Evolutionary conservation across 2,797 vertebrate genomes (phyloP), one percentile per base, ranked within the genome.

Genomic region (Aulostomus chinensis): DNA sequence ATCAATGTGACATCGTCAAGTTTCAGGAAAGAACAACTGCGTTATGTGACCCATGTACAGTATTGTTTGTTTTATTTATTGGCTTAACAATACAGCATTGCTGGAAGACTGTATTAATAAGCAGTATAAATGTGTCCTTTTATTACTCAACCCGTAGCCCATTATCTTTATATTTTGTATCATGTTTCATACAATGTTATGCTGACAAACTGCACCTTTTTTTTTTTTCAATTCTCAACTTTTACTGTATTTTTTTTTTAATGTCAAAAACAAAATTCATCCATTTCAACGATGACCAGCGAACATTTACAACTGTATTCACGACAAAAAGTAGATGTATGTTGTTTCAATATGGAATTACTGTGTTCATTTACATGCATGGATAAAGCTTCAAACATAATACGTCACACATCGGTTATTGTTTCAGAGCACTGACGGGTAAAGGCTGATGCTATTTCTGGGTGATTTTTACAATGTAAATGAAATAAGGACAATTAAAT

Each of bases 41-140:
- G 54, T 58, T 81, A 75, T 46, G 39, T 79, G 73, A 74, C 67
- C 58, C 63, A 30, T 83, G 79, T 81, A 85, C 65, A 80, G 68
- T 82, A 68, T 80, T 87, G 77, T 78, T 81, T 78, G 68, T 86
- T 83, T 89, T 88, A 91, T 91, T 90, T 91, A 91, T 91, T 91
- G 82, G 78, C 84, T 84, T 80, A 75, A 64, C 42, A 56, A 81
- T 87, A 57, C 83, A 85, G 64, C 63, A 5, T 79, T 83, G 75
- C 68, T 76, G 76, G 60, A 81, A 79, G 67, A 79, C 83, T 88
- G 85, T 86, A 82, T 78, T 82, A 35, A 56, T 60, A 73, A 77
- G 78, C 77, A 80, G 53, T 78, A 71, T 67, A 76, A 72, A 73
- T 78, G 46, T 70, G 68, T 76, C 25, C 14, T 37, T 69, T 67